Percentiles rank a stretch among this genome's conserved stretches.
Conservation (phyloP, 2,113 vertebrate species). For the Saccopteryx bilineata region DNA sequence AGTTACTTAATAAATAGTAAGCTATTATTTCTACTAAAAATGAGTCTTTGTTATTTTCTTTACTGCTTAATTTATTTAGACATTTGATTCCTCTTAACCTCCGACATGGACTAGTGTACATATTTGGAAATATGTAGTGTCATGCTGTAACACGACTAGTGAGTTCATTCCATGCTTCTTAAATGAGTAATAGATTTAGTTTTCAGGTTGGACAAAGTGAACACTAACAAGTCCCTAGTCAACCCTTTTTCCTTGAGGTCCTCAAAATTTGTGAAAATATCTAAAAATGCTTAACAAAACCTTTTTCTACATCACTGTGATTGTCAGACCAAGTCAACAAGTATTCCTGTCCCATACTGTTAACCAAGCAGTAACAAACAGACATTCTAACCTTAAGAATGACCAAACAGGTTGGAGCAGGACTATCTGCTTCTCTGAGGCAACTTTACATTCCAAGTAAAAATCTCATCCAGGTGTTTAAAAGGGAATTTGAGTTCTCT, state of each 20-base stretch:
- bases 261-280: neutral
- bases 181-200: neutral
- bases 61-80: constrained; percentile 46
- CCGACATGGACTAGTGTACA: neutral
- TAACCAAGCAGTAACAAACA: constrained; percentile 1
- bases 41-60: constrained; percentile 14
- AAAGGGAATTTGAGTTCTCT: constrained; percentile 39
- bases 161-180: constrained; percentile 43
- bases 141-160: constrained; percentile 1
- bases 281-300: neutral
- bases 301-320: constrained; percentile 18
- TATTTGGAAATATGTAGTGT: neutral
- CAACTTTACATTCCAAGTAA: constrained; percentile 45
- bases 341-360: neutral
- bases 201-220: neutral
- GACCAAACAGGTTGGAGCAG: constrained; percentile 44
- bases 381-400: neutral
- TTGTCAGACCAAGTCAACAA: neutral
- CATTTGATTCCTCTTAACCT: neutral
- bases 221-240: neutral
- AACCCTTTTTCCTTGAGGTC: neutral
- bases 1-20: neutral
- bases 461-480: constrained; percentile 43
- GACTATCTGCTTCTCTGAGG: constrained; percentile 24
- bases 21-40: neutral